Base-by-base conservation (phyloP, 2,888 invertebrate genomes). In the Limenitis camilla region DNA sequence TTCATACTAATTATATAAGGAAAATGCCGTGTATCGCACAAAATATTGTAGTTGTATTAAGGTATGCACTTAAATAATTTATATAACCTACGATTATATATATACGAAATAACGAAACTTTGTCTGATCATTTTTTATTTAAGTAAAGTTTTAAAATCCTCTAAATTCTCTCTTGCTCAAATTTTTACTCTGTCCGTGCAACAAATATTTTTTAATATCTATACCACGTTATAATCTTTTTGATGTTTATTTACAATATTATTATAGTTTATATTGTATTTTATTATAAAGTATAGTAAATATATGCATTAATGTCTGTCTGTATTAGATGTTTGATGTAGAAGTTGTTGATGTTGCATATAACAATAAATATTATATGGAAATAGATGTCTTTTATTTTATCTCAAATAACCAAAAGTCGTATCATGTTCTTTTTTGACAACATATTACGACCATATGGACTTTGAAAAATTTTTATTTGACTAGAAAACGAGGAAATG, bases 301-400 rank as follows among this genome's bases (percentile, higher is more conserved):
- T 43, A 53, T 54, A 48, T 33, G 42, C 40, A 48, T 48, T 55
- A 57, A 55, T 47, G 38, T 55, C 48, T 56, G 58, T 60, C 52
- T 52, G 45, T 57, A 43, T 54, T 56, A 56, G 58, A 52, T 52
- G 60, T 60, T 53, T 49, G 55, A 57, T 51, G 58, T 60, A 58
- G 60, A 55, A 61, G 58, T 67, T 71, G 73, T 76, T 72, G 55
- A 68, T 62, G 66, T 67, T 74, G 65, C 69, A 71, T 57, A 52
- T 43, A 59, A 59, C 39, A 58, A 55, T 58, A 58, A 50, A 53
- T 38, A 10, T 35, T 35, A 35, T 41, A 27, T 44, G 39, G 33
- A 33, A 41, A 29, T 19, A 42, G 4, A 33, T 2, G 11, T 32
- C 33, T 42, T 52, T 46, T 46, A 6, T 45, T 52, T 42, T 39